Evolutionary conservation across 2,797 vertebrate genomes (phyloP).

Genomic region (Sternotherus odoratus): DNA sequence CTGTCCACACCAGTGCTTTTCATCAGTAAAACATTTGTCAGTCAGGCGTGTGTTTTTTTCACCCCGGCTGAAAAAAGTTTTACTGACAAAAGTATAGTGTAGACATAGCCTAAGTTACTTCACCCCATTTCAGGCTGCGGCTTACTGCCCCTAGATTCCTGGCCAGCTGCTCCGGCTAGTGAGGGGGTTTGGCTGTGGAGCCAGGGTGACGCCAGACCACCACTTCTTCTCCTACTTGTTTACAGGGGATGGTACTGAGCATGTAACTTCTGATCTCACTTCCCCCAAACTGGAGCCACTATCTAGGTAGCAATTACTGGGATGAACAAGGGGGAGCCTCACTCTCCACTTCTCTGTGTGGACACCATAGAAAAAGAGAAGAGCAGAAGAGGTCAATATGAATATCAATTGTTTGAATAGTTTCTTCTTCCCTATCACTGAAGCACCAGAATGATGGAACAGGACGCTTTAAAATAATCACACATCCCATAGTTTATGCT

Average conservation of each 20-base stretch:
- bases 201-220: background rate
- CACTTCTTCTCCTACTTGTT: background rate
- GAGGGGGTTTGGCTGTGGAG: background rate
- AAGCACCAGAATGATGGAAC: background rate
- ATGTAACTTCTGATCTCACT: background rate
- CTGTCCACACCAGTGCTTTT: too few species aligned
- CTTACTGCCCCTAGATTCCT: background rate
- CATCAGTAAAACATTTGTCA: too few species aligned
- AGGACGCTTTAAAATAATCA: conserved; percentile 27
- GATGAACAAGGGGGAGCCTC: background rate
- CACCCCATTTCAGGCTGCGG: background rate
- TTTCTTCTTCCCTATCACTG: background rate
- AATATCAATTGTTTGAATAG: conserved; percentile 42
- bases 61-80: too few species aligned
- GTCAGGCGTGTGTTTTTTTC: too few species aligned
- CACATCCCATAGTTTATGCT: conserved; percentile 27
- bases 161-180: background rate
- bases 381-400: background rate
- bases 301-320: background rate
- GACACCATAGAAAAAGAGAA: background rate
- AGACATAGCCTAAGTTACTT: too few species aligned
- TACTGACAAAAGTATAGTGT: too few species aligned
- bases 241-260: background rate
- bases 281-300: background rate
- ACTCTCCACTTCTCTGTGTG: background rate